Conservation (phyloP, 2,888 invertebrate genomes). For the Ormyrus pomaceus region DNA sequence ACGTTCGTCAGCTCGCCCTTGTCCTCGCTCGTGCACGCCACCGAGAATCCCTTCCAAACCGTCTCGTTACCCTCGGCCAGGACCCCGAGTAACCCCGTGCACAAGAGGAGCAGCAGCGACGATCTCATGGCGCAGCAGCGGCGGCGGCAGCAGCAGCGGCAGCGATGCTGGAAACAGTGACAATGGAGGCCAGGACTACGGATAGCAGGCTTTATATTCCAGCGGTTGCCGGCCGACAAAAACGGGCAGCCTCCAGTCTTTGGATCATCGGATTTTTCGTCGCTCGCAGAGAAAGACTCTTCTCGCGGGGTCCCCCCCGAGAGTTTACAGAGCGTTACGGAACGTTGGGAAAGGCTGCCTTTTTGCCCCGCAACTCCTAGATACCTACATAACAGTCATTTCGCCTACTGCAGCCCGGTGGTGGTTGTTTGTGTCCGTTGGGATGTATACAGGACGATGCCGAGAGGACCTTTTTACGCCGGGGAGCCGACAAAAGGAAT, state of each 20-base stretch:
- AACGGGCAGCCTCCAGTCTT: slow-evolving; percentile 3
- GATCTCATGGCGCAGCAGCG: slow-evolving; percentile 51
- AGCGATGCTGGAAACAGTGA: slow-evolving; percentile 33
- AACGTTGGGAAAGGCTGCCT: slow-evolving; percentile 43
- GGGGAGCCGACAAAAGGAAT: background rate
- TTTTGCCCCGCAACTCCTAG: slow-evolving; percentile 46
- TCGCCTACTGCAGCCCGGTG: background rate
- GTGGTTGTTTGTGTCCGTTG: no score
- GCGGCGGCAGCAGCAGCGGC: slow-evolving; percentile 35
- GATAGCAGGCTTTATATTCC: slow-evolving; percentile 42
- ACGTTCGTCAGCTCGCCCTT: slow-evolving; percentile 2
- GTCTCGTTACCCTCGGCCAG: slow-evolving; percentile 52
- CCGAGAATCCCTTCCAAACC: slow-evolving; percentile 64
- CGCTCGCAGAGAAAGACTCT: slow-evolving; percentile 1
- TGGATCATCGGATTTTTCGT: slow-evolving; percentile 62
- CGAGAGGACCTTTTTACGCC: slow-evolving; percentile 3
- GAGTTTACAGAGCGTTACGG: slow-evolving; percentile 72
- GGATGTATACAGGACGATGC: background rate
- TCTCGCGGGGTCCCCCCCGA: background rate
- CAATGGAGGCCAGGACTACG: slow-evolving; percentile 31
- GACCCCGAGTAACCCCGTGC: slow-evolving; percentile 20
- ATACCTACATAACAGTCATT: slow-evolving; percentile 49
- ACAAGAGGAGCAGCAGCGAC: slow-evolving; percentile 20
- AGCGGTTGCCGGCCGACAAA: slow-evolving; percentile 10
- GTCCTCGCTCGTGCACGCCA: slow-evolving; percentile 62